Conservation (phyloP, 1,140 invertebrate species). For the Mesaphorura yosii region DNA sequence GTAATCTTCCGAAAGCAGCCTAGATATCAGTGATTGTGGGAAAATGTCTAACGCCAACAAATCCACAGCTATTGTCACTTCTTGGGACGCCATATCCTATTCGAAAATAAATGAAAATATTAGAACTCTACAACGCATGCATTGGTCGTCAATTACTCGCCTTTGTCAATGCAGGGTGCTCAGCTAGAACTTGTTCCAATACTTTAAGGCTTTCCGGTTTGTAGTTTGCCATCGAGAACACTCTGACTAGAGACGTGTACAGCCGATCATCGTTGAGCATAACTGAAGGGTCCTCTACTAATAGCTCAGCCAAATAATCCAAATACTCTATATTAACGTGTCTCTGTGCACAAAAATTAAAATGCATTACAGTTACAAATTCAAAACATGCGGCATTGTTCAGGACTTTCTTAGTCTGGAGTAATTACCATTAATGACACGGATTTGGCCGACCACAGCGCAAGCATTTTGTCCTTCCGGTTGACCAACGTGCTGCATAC, state of each 20-base stretch:
- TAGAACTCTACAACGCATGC: conserved; percentile 1
- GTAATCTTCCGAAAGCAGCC: conserved; percentile 33
- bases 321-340: conserved; percentile 44
- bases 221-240: conserved; percentile 43
- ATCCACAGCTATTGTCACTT: conserved; percentile 41
- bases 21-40: conserved; percentile 37
- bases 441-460: conserved; percentile 39
- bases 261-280: conserved; percentile 29
- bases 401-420: conserved; percentile 12
- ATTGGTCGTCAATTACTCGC: conserved; percentile 29
- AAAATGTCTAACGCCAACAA: conserved; percentile 43
- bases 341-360: conserved; percentile 34
- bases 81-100: conserved; percentile 36
- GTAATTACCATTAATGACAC: conserved; percentile 44
- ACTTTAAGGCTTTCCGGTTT: conserved; percentile 44
- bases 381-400: conserved; percentile 11
- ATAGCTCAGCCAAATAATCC: conserved; percentile 43
- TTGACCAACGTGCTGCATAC: conserved; percentile 39
- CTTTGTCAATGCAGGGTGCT: conserved; percentile 34
- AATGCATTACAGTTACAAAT: conserved; percentile 11
- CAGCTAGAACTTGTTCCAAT: conserved; percentile 33
- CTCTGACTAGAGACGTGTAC: conserved; percentile 39
- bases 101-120: conserved; percentile 28
- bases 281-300: conserved; percentile 34
- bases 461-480: conserved; percentile 39